These are phyloP conservation scores for Halesus radiatus DNA, from an alignment of 1,140 invertebrate genomes.

Conservation along the genomic window DNA sequence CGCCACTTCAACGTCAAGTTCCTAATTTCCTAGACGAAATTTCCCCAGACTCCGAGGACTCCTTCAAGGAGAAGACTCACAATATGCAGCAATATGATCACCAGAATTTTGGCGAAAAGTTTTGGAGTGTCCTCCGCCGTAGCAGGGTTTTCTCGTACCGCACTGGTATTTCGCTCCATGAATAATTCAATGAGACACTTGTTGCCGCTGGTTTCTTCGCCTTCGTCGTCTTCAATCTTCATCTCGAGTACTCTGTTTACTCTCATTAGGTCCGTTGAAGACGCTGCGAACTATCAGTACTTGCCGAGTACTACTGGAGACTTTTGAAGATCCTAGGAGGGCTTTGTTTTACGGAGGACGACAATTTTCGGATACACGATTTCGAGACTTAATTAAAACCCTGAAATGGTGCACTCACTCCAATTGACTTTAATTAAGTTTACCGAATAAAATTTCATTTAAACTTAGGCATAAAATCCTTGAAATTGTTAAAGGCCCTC, in stretches of 20 bases:
- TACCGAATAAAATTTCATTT: too few species aligned
- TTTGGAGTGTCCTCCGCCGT: slow-evolving; percentile 1
- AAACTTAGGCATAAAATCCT: too few species aligned
- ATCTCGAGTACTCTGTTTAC: slow-evolving; percentile 45
- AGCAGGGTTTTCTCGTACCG: not conserved
- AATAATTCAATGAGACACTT: slow-evolving; percentile 54
- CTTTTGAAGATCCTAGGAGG: not conserved
- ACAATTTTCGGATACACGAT: too few species aligned
- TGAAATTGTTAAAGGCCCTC: too few species aligned
- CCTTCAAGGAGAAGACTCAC: not conserved
- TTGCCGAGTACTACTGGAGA: not conserved
- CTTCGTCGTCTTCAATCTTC: slow-evolving; percentile 7
- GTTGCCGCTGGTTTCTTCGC: slow-evolving; percentile 41
- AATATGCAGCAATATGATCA: slow-evolving; percentile 4
- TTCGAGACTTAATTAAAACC: too few species aligned
- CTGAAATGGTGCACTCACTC: too few species aligned
- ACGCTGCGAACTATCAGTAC: slow-evolving; percentile 21
- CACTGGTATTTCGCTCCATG: slow-evolving; percentile 35
- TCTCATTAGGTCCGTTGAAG: slow-evolving; percentile 49
- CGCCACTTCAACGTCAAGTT: too few species aligned
- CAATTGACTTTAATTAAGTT: too few species aligned
- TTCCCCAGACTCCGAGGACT: not conserved
- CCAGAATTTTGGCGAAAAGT: slow-evolving; percentile 26
- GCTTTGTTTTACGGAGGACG: not conserved
- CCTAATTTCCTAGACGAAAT: not conserved